A percentile compares a stretch with the other conserved stretches of the same genome.
Evolutionary conservation across 2,797 vertebrate species (phyloP).

Genomic region (Hoplostethus mediterraneus): DNA sequence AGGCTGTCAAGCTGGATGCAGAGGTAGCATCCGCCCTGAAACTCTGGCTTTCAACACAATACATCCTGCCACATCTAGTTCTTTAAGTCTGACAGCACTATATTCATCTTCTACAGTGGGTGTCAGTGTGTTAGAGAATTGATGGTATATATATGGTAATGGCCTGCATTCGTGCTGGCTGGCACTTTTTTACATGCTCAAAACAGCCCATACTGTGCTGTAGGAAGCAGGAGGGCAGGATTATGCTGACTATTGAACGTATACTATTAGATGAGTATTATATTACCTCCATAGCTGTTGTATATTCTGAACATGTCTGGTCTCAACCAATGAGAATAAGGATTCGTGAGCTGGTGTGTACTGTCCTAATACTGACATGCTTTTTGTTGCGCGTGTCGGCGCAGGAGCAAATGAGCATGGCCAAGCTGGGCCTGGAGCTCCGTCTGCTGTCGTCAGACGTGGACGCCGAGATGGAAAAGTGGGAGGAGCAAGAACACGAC

Average conservation of each 20-base stretch:
- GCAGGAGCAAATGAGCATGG: conserved; percentile 94
- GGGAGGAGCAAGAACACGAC: conserved; percentile 95
- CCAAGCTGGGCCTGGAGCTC: conserved; percentile 94
- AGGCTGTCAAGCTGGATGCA: conserved; percentile 92
- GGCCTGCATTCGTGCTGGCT: conserved; percentile 39
- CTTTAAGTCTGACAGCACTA: conserved; percentile 50
- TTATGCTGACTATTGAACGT: conserved; percentile 55
- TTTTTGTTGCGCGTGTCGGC: not conserved
- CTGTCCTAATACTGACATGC: not conserved
- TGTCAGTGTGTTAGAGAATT: conserved; percentile 55
- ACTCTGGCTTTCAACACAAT: conserved; percentile 44
- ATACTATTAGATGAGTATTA: not conserved
- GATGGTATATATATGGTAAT: conserved; percentile 51
- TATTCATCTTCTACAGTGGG: conserved; percentile 60
- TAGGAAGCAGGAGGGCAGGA: conserved; percentile 24
- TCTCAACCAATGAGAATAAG: conserved; percentile 49
- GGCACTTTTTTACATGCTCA: conserved; percentile 46
- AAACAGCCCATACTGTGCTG: not conserved
- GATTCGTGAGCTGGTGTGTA: not conserved
- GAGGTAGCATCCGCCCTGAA: conserved; percentile 86
- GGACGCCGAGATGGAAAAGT: conserved; percentile 94
- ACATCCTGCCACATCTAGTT: conserved; percentile 46
- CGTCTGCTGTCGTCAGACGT: conserved; percentile 92
- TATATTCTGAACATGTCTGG: not conserved
- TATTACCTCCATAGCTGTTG: too few species aligned